phyloP scores from a whole-genome alignment of 2,888 invertebrate species.

The Leptarthrus brevirostris region DNA sequence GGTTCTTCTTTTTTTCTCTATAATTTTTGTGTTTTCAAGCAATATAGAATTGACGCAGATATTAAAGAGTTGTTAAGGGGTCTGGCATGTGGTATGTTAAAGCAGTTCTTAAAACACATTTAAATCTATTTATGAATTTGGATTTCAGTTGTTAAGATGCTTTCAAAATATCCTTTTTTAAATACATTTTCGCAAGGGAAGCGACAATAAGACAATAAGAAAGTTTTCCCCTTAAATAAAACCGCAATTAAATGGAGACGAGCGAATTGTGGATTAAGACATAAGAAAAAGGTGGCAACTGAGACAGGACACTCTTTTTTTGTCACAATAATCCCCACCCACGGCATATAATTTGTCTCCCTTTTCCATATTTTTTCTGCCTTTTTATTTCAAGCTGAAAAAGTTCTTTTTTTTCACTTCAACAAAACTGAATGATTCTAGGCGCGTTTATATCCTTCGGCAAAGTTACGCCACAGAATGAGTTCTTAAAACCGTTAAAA shows the following conservation, averaged over 20 bases:
- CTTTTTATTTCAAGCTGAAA: background rate
- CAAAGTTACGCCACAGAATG: slow-evolving; percentile 36
- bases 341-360: slow-evolving; percentile 31
- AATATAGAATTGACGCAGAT: too few species aligned
- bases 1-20: too few species aligned
- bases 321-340: slow-evolving; percentile 22
- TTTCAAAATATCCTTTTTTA: too few species aligned
- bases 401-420: slow-evolving; percentile 20
- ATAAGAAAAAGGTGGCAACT: slow-evolving; percentile 37
- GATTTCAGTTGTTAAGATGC: too few species aligned
- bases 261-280: slow-evolving; percentile 29
- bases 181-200: too few species aligned
- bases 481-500: slow-evolving; percentile 39
- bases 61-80: too few species aligned
- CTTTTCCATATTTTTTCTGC: slow-evolving; percentile 21
- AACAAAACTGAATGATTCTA: slow-evolving; percentile 1
- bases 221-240: slow-evolving; percentile 38
- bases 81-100: too few species aligned
- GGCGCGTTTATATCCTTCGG: slow-evolving; percentile 33
- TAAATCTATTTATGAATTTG: too few species aligned
- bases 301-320: slow-evolving; percentile 12
- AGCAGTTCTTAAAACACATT: too few species aligned
- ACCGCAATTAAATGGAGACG: slow-evolving; percentile 35
- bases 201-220: too few species aligned
- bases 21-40: too few species aligned